A percentile compares a stretch with the other conserved stretches of the same genome.
Evolutionary conservation across 2,888 invertebrate genomes (phyloP).

Genomic region (Argynnis bischoffii): DNA sequence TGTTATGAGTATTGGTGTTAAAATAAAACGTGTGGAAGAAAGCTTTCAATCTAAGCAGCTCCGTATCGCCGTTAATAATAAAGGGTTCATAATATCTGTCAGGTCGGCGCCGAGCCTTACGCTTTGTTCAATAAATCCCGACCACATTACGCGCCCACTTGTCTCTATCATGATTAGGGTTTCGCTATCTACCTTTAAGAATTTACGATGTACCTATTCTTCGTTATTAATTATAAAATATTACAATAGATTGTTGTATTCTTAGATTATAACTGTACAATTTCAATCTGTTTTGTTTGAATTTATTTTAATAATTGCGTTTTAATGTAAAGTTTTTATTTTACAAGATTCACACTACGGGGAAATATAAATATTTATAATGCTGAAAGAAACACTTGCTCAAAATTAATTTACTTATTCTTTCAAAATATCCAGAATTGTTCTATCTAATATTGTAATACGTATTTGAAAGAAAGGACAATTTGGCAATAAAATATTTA

Average conservation of each 20-base stretch:
- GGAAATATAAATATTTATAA: too few relatives aligned
- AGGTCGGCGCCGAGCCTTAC: slow-evolving; percentile 20
- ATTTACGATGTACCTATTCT: neutral
- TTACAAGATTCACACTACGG: too few relatives aligned
- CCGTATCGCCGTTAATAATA: slow-evolving; percentile 32
- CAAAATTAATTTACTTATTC: too few relatives aligned
- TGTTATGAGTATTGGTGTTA: neutral
- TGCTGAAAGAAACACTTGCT: too few relatives aligned
- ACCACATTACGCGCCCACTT: slow-evolving; percentile 33
- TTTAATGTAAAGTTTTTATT: too few relatives aligned
- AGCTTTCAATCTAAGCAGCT: neutral
- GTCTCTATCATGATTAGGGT: slow-evolving; percentile 34
- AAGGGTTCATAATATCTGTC: slow-evolving; percentile 36
- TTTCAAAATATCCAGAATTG: too few relatives aligned
- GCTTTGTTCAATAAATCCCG: slow-evolving; percentile 36
- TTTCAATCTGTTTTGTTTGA: too few relatives aligned
- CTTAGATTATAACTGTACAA: too few relatives aligned
- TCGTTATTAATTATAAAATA: neutral
- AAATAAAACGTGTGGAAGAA: neutral
- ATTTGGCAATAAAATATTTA: neutral
- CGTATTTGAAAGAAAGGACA: too few relatives aligned
- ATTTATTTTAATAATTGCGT: too few relatives aligned
- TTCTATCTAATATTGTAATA: too few relatives aligned
- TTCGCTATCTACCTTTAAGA: slow-evolving; percentile 22
- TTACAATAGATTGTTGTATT: too few relatives aligned